phyloP scores from a whole-genome alignment of 2,113 vertebrate species.

The Lagopus leucura region DNA sequence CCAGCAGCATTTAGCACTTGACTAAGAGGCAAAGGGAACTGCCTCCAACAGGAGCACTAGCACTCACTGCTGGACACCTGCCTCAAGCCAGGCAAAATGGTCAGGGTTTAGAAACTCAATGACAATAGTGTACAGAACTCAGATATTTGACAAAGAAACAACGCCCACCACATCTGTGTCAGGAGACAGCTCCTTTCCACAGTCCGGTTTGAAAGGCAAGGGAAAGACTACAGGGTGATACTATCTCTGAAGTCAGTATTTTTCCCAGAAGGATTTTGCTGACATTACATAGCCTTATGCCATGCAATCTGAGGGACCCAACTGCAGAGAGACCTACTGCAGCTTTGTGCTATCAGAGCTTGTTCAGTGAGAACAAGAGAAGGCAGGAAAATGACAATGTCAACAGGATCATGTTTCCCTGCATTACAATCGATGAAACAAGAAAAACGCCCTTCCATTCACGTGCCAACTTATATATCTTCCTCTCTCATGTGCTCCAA shows the following conservation, averaged over 20 bases:
- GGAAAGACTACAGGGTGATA: not conserved
- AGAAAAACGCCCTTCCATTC: not conserved
- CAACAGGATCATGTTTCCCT: not conserved
- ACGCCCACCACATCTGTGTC: not conserved
- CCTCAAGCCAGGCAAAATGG: not conserved
- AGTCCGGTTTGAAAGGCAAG: not conserved
- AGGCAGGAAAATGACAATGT: not conserved
- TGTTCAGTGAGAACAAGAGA: not conserved
- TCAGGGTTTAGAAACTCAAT: not conserved
- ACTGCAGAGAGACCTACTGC: not conserved
- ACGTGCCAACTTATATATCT: not conserved
- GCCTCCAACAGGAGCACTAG: not conserved
- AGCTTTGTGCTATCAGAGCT: not conserved
- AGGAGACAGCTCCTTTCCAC: not conserved
- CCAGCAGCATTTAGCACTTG: not conserved
- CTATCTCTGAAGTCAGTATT: not conserved
- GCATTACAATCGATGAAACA: not conserved
- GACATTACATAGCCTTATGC: not conserved
- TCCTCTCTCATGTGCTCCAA: not conserved
- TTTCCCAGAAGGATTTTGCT: not conserved
- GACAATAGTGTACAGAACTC: accelerated
- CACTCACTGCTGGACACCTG: not conserved
- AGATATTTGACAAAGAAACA: not conserved
- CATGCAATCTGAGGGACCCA: not conserved
- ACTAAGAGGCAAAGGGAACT: not conserved